Percentiles rank a stretch among this genome's conserved stretches.
Evolutionary conservation across 2,797 vertebrate genomes (phyloP).

Genomic region (Pangasius djambal): DNA sequence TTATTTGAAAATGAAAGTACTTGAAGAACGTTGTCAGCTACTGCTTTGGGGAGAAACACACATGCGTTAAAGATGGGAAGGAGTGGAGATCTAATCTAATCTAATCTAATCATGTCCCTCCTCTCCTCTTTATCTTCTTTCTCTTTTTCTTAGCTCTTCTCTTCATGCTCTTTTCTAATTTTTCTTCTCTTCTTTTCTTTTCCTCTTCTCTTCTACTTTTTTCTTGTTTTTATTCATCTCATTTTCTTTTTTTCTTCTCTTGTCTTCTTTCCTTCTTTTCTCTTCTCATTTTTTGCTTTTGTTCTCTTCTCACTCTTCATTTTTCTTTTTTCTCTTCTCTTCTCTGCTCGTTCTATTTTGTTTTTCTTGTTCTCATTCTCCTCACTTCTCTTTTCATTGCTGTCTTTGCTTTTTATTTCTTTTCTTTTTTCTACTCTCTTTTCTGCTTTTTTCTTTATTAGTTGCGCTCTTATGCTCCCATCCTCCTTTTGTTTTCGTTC

Average conservation of each 20-base stretch:
- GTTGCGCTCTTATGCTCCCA: not conserved
- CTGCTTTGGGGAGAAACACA: too few species aligned
- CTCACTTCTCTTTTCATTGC: not conserved
- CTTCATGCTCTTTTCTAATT: not conserved
- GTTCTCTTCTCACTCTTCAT: not conserved
- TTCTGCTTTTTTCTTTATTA: constrained; percentile 27
- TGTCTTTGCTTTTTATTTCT: not conserved
- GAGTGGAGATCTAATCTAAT: not conserved
- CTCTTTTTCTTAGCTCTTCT: not conserved
- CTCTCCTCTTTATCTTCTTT: not conserved
- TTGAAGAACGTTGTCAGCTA: too few species aligned
- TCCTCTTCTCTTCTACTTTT: not conserved
- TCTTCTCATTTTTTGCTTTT: not conserved
- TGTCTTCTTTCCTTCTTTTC: not conserved
- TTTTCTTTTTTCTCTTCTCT: not conserved
- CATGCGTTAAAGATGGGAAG: not conserved
- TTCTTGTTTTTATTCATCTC: not conserved
- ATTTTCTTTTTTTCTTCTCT: not conserved
- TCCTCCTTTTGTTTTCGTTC: not conserved
- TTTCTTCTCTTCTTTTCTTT: too few species aligned
- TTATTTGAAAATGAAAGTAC: not conserved
- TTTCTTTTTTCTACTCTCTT: not conserved
- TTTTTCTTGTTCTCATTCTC: not conserved
- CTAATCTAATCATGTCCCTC: not conserved
- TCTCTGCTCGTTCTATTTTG: constrained; percentile 7